phyloP scores from a whole-genome alignment of 2,888 invertebrate species.

The Oxystoma pomonae region DNA sequence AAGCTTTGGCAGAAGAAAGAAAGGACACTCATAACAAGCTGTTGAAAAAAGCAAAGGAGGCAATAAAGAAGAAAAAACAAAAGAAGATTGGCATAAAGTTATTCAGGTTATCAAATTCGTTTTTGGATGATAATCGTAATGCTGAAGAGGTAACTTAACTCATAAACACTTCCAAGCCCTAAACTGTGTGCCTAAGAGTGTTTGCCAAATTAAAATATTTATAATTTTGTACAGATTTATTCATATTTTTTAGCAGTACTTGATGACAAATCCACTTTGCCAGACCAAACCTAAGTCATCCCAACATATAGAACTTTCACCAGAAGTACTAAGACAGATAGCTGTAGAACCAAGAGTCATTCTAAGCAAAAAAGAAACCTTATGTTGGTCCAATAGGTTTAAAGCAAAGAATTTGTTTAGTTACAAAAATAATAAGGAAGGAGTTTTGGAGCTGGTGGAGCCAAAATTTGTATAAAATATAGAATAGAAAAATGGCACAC shows the following conservation, averaged over 20 bases:
- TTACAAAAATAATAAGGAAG: conserved; percentile 47
- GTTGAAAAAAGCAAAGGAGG: neutral
- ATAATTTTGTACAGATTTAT: too few species aligned
- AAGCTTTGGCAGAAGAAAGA: conserved; percentile 38
- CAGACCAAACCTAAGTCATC: neutral
- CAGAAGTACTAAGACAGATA: conserved; percentile 37
- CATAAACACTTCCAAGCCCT: neutral
- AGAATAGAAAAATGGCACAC: conserved; percentile 41
- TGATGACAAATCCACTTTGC: neutral
- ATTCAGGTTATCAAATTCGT: conserved; percentile 44
- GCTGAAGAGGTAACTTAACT: neutral
- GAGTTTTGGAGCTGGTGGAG: conserved; percentile 35
- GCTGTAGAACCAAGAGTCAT: conserved; percentile 50
- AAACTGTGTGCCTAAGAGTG: neutral
- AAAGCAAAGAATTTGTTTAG: conserved; percentile 51
- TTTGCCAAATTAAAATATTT: neutral
- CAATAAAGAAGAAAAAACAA: conserved; percentile 13
- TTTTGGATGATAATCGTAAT: conserved; percentile 26
- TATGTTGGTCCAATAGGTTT: conserved; percentile 53
- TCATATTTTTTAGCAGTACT: neutral
- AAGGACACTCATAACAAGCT: conserved; percentile 7
- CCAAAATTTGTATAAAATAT: conserved; percentile 22
- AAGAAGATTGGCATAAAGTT: conserved; percentile 25
- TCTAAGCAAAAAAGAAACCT: conserved; percentile 50
- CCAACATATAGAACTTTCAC: conserved; percentile 18